A percentile compares a stretch with the other conserved stretches of the same genome.
These are phyloP conservation scores for Antitype chi DNA, from an alignment of 2,888 invertebrate genomes.

Conservation along the genomic window DNA sequence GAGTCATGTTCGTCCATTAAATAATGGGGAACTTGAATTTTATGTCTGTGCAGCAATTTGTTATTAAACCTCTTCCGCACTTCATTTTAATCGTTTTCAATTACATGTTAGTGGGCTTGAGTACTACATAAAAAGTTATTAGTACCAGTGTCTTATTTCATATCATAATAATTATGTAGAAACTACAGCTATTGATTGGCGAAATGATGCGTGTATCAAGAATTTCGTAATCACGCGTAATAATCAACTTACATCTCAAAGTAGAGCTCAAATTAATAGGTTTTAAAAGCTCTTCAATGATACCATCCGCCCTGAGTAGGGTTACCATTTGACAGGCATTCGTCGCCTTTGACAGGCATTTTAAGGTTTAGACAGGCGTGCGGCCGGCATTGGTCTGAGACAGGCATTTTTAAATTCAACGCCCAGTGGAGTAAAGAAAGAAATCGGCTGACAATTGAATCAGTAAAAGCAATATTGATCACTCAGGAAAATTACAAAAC, in stretches of 20 bases:
- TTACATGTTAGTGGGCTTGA: conserved; percentile 27
- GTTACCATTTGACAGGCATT: too few species aligned
- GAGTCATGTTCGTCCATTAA: conserved; percentile 39
- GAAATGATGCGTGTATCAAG: conserved; percentile 2
- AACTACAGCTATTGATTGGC: neutral
- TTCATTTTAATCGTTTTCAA: conserved; percentile 51
- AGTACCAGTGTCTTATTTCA: neutral
- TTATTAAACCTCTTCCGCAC: conserved; percentile 50
- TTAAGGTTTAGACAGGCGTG: too few species aligned
- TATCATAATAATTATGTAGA: neutral
- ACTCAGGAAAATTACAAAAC: too few species aligned
- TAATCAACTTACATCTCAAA: conserved; percentile 12
- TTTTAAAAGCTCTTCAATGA: neutral
- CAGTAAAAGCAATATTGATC: too few species aligned
- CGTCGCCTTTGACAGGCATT: too few species aligned
- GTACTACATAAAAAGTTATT: conserved; percentile 10
- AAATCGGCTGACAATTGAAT: too few species aligned
- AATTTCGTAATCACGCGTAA: neutral
- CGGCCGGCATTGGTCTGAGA: too few species aligned
- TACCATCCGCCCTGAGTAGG: too few species aligned
- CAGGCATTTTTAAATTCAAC: too few species aligned
- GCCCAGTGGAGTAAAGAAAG: too few species aligned
- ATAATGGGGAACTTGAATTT: conserved; percentile 39
- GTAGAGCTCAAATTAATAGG: neutral
- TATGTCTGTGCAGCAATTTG: conserved; percentile 22